Evolutionary conservation across 2,797 vertebrate genomes (phyloP), one percentile per base, ranked within the genome.

Genomic region (Phrynocephalus forsythii): DNA sequence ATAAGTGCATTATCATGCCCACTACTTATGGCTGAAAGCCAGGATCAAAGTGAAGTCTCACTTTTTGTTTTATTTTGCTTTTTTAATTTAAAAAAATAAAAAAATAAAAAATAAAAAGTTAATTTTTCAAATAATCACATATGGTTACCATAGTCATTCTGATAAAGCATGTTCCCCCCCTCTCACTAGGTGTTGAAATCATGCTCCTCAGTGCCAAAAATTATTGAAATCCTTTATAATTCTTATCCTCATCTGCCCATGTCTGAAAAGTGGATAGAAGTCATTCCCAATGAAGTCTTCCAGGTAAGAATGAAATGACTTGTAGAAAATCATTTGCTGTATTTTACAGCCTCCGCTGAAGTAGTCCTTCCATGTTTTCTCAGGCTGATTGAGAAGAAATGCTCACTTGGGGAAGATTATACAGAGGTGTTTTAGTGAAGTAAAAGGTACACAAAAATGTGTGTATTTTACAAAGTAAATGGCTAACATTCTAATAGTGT

Each of bases 161-260:
- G 6, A 13, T 26, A 28, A 60, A 66, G 3, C 4, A 5, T 0
- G 5, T 52, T 11, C 1, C 20, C 10, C 71, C 75, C n/a, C 0
- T 0, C 0, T 18, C 4, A 7, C 9, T 83, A 97, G 97, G 96
- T 97, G 87, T 93, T 98, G 92, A 93, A 91, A 89, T 92, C 94
- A 78, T 97, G 97, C 0, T 93, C 94, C 0, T 83, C 81, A 0
- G 50, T 93, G 50, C 96, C 97, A 0, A 90, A 93, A 11, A 93
- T 97, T 71, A 88, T 97, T 0, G 95, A 97, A 86, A 92, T 97
- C 8, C 95, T 97, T 30, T 95, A 96, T 91, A 97, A 97, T 48
- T 97, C 97, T 89, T 97, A 96, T 79, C 38, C 92, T 0, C 94
- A 96, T 44, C 95, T 97, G 79, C 89, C 66, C 0, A 7, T 97